Evolutionary conservation across 2,113 vertebrate species (phyloP), one percentile per base, ranked within the genome.

Genomic region (Campylorhamphus procurvoides): DNA sequence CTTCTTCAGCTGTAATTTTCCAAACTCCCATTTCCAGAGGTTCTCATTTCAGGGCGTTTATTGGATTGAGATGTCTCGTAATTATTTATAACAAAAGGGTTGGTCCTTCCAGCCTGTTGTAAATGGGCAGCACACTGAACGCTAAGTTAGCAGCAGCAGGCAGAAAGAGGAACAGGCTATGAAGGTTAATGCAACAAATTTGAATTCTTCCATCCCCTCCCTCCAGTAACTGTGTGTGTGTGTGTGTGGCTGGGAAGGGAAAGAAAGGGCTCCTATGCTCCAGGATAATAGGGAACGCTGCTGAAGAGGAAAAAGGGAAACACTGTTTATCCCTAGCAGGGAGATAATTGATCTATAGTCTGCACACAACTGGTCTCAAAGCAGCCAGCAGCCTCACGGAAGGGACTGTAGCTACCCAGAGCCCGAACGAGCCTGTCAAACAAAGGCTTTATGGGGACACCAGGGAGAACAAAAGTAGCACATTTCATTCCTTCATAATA

Each of bases 261-360:
- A 84, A 82, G 60, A 92, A 97, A 85, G 62, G 52, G 72, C 77
- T 96, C 55, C 76, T 95, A 18, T 86, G 88, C 87, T 66, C 83
- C 49, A 49, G 84, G 88, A 90, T 82, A 93, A 95, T 37, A 94
- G 87, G 22, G 35, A 89, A 78, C 5, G 16, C 84, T 87, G 35
- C 77, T 95, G 96, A 82, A 78, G 81, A 97, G 86, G 89, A 89
- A 78, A 92, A 87, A 89, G 77, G 76, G 93, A 95, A 90, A 92
- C 87, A 62, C 79, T 79, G 86, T 80, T 96, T 86, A 89, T 96
- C 96, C 94, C 87, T 94, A 64, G 76, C 82, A 86, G 93, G 80
- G 80, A 96, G 89, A 93, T 96, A 97, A 98, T 92, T 97, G 97
- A 98, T 96, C 97, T 83, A 46, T 10, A 95, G 95, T 90, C 94